Base-by-base conservation (phyloP, 1,140 invertebrate species). In the Nixonia krombeini region DNA sequence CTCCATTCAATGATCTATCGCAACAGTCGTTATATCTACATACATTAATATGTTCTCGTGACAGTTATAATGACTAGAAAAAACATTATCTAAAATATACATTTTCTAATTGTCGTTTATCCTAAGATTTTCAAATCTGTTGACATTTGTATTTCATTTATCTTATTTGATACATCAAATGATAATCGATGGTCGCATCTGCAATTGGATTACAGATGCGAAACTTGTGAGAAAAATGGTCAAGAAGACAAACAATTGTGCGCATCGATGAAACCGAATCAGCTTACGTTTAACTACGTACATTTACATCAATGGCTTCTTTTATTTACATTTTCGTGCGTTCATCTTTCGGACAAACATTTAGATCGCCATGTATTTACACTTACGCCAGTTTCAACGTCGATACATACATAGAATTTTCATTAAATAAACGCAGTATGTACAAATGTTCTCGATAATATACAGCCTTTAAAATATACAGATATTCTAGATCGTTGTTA, bases 381-480 rank as follows among this genome's bases (percentile, higher is more conserved):
- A 35, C 12, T 35, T 35, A 6, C 5, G 2, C n/a, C n/a, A n/a
- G n/a, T n/a, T n/a, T n/a, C n/a, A n/a, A n/a, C n/a, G n/a, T n/a
- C 33, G 33, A 21, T 6, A 21, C 6, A 6, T 21, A 6, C 2
- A 3, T 21, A 21, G 21, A 21, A 3, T 21, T 21, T 6, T 21
- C 21, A 21, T 6, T 3, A 6, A 21, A 21, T 7, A 12, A 15
- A 42, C 26, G 38, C 21, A 10, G 41, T 56, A 46, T 56, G 44
- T 56, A 46, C 44, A 56, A 1, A 45, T 33, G 6, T 21, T n/a
- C 12, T 44, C 16, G 5, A 42, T 18, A 42, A 53, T 25, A 33
- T 44, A 53, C 40, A 53, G 44, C 6, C 8, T 33, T 53, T n/a
- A 53, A 44, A 53, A 53, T 44, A 40, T 53, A 53, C 40, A 44